A percentile compares a stretch with the other conserved stretches of the same genome.
These are phyloP conservation scores for Myotis planiceps DNA, from an alignment of 2,797 vertebrate species.

Conservation along the genomic window DNA sequence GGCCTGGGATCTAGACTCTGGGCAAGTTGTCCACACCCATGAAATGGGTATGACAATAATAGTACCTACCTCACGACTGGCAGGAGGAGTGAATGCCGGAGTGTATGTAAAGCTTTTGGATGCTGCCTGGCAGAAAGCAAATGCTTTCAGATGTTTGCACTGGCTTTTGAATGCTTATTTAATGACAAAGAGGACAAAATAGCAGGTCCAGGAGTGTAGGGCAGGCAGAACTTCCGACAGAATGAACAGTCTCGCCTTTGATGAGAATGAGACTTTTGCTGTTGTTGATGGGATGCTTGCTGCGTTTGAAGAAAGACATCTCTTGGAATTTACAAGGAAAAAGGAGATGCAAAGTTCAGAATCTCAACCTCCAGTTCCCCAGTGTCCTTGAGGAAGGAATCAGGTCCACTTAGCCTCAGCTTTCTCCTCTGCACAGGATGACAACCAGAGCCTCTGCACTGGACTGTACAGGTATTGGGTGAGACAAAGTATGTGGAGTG, in stretches of 20 bases:
- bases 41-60: neutral
- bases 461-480: neutral
- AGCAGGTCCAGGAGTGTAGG: too few relatives aligned
- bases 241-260: neutral
- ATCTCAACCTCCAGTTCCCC: too few relatives aligned
- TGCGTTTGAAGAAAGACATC: neutral
- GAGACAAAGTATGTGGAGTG: neutral
- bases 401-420: rapidly evolving
- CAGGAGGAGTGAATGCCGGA: neutral
- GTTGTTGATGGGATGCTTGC: neutral
- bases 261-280: neutral
- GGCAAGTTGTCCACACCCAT: neutral
- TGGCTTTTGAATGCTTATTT: neutral
- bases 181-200: neutral
- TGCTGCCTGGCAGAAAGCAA: neutral
- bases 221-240: neutral
- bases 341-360: neutral
- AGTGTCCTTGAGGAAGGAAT: neutral
- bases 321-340: neutral
- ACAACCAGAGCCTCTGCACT: neutral
- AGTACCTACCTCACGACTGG: neutral
- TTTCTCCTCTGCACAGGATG: neutral
- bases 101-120: neutral
- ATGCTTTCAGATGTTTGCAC: neutral
- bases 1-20: neutral